Conservation (phyloP, 2,113 vertebrate genomes). For the western clawed frog (Xenopus tropicalis) region DNA sequence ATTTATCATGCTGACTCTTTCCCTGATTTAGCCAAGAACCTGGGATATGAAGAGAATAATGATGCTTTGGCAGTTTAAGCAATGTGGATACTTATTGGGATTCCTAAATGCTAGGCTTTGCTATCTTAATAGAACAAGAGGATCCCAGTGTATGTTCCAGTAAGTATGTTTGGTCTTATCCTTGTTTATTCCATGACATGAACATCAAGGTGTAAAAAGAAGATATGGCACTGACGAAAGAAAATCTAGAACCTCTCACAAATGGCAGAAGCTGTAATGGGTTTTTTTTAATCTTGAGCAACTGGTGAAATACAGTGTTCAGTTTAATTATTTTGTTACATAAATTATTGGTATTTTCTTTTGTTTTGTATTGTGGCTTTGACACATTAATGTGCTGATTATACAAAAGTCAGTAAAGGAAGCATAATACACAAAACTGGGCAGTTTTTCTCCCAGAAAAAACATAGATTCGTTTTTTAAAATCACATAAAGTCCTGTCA, state of each 20-base stretch:
- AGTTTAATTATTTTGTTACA: slow-evolving; percentile 31
- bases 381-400: too few relatives aligned
- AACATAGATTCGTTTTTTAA: too few relatives aligned
- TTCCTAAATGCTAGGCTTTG: slow-evolving; percentile 37
- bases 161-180: slow-evolving; percentile 23
- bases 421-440: too few relatives aligned
- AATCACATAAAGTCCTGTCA: too few relatives aligned
- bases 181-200: slow-evolving; percentile 33
- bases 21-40: too few relatives aligned
- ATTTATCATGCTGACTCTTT: too few relatives aligned
- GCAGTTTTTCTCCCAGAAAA: too few relatives aligned
- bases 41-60: too few relatives aligned
- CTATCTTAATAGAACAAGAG: slow-evolving; percentile 29
- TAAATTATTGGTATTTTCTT: slow-evolving; percentile 49
- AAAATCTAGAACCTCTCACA: slow-evolving; percentile 19
- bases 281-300: slow-evolving; percentile 5
- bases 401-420: too few relatives aligned
- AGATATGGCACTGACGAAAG: slow-evolving; percentile 26
- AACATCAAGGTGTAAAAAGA: slow-evolving; percentile 28
- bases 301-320: too few relatives aligned
- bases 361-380: too few relatives aligned
- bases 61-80: slow-evolving; percentile 29
- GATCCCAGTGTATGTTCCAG: slow-evolving; percentile 32
- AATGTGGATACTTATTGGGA: slow-evolving; percentile 37
- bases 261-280: slow-evolving; percentile 15